Base-by-base conservation (phyloP, 2,113 vertebrate species). In the Sylvilagus bachmani region DNA sequence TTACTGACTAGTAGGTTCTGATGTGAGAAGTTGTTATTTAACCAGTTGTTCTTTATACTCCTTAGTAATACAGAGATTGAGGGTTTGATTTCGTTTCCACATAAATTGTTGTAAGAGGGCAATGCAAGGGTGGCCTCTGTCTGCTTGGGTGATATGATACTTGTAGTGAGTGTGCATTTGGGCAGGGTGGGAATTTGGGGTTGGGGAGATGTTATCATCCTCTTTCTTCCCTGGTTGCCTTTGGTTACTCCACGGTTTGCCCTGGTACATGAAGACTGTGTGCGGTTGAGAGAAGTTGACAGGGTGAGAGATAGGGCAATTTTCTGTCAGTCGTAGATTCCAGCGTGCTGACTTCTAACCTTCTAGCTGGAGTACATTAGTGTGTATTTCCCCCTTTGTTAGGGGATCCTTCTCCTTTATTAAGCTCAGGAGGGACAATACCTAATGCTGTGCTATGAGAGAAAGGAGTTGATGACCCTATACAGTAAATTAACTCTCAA, bases 11-110 rank as follows among this genome's bases (percentile, higher is more conserved):
- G 6, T 71, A 89, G 10, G 7, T 70, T 67, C 22, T 82, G 29
- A 70, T 22, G 5, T 33, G 53, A 16, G 80, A 90, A 69, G 51
- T 84, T 58, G 44, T 95, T 84, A 25, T 69, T 79, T 62, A 84
- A 16, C 16, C 7, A 67, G 9, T 67, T 49, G 4, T 27, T 71
- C 25, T 24, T 9, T 89, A 21, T 38, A 53, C 13, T 95, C 10
- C 17, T 58, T 91, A 24, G 10, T 13, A 89, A 74, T 49, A 62
- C 10, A 17, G 49, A 90, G 24, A 21, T 5, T 70, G n/a, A 53
- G 24, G 27, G 16, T 70, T 94, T 58, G 4, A 44, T 95, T 91
- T 80, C 55, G 5, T 83, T 94, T 61, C 22, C 36, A 90, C 53
- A 79, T 67, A 85, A 31, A 61, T 38, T 70, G 29, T 14, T 49